These are phyloP conservation scores for Xanthostigma xanthostigma DNA, from an alignment of 2,888 invertebrate genomes.

Conservation along the genomic window DNA sequence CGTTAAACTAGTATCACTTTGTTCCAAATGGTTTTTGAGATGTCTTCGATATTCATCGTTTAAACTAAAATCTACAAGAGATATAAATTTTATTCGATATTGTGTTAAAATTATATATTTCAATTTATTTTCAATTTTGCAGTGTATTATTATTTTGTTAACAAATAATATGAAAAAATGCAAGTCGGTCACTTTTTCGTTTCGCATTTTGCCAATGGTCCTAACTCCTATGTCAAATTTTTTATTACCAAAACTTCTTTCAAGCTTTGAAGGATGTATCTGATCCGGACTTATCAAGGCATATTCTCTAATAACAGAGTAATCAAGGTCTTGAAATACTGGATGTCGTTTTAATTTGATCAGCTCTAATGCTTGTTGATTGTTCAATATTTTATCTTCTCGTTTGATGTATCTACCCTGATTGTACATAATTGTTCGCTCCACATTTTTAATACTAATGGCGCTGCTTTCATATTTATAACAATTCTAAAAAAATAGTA, in stretches of 20 bases:
- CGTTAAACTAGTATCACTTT: too few relatives aligned
- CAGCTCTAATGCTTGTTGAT: constrained; percentile 15
- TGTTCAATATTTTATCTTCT: constrained; percentile 15
- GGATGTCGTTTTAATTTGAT: constrained; percentile 17
- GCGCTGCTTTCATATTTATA: constrained; percentile 10
- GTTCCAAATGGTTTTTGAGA: too few relatives aligned
- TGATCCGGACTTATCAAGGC: constrained; percentile 20
- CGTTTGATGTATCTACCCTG: constrained; percentile 18
- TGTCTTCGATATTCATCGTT: too few relatives aligned
- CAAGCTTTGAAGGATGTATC: constrained; percentile 19
- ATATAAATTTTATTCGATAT: too few relatives aligned
- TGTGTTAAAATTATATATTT: too few relatives aligned
- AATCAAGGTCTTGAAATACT: constrained; percentile 14
- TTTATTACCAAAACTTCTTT: constrained; percentile 19
- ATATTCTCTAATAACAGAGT: constrained; percentile 15
- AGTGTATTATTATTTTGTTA: too few relatives aligned
- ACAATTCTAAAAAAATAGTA: constrained; percentile 11
- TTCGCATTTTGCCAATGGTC: too few relatives aligned
- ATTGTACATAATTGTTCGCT: constrained; percentile 19
- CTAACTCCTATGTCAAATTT: background rate
- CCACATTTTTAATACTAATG: constrained; percentile 16
- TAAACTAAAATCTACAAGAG: too few relatives aligned
- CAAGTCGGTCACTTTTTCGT: too few relatives aligned
- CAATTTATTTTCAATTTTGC: too few relatives aligned
- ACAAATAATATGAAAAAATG: too few relatives aligned